A percentile compares a stretch with the other conserved stretches of the same genome.
These are phyloP conservation scores for Gallinago paraguaiae DNA, from an alignment of 2,113 vertebrate genomes.

Conservation along the genomic window DNA sequence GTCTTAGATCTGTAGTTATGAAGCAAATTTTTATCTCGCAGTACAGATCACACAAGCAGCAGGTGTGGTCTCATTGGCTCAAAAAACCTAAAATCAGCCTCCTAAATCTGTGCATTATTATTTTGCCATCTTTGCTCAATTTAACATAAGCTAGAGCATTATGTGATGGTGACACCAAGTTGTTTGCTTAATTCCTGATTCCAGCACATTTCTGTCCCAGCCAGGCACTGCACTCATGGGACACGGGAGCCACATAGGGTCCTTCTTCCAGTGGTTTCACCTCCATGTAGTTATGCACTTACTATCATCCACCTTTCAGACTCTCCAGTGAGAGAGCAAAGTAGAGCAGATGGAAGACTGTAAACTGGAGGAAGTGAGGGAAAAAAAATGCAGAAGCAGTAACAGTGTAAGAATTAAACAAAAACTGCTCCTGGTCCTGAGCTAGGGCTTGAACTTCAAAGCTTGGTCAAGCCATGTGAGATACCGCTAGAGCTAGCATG, in stretches of 20 bases:
- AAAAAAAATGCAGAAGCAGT: not conserved
- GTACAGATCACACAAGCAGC: not conserved
- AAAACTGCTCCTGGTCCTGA: not conserved
- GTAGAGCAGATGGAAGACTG: not conserved
- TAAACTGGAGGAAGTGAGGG: not conserved
- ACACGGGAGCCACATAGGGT: not conserved
- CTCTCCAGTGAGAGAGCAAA: not conserved
- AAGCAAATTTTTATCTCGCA: not conserved
- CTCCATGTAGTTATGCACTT: not conserved
- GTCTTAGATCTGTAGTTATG: not conserved
- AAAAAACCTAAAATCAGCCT: not conserved
- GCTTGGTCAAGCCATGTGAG: not conserved
- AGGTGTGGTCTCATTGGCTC: not conserved
- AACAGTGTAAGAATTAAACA: not conserved
- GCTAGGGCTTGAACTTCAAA: not conserved
- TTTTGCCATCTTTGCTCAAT: not conserved
- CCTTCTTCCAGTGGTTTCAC: not conserved
- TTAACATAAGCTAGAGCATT: not conserved
- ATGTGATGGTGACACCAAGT: not conserved
- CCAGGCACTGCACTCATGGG: not conserved
- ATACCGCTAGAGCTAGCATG: not conserved
- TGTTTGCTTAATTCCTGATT: not conserved
- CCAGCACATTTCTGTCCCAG: not conserved
- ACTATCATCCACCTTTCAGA: not conserved
- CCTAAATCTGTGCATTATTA: not conserved